Percentiles rank a stretch among this genome's conserved stretches.
Conservation (phyloP, 2,888 invertebrate genomes). For the Phrixothrix hirtus region DNA sequence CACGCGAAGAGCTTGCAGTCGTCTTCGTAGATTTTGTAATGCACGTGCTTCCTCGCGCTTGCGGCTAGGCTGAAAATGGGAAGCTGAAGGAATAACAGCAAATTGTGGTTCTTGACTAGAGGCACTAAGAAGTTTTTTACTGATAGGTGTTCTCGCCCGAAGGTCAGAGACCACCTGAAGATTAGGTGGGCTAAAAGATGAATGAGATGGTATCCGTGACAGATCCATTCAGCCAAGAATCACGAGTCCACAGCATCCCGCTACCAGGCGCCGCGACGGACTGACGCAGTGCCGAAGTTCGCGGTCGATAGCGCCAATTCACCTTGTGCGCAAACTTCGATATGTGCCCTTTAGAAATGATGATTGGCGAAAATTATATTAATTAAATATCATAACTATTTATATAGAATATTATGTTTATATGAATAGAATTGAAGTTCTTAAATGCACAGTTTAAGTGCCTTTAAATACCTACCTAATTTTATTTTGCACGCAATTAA, state of each 20-base stretch:
- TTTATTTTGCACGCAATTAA: too few species aligned
- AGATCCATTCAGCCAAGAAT: constrained; percentile 49
- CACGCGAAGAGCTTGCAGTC: constrained; percentile 64
- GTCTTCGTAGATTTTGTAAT: constrained; percentile 70
- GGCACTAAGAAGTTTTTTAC: constrained; percentile 46
- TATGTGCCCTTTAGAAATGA: constrained; percentile 17
- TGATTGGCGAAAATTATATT: constrained; percentile 10
- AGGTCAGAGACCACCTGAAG: constrained; percentile 42
- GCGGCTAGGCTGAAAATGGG: constrained; percentile 66
- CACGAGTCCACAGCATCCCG: constrained; percentile 46
- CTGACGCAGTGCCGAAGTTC: constrained; percentile 37
- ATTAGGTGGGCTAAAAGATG: constrained; percentile 50
- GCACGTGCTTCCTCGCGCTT: constrained; percentile 70
- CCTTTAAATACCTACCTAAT: background rate
- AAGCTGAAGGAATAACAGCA: constrained; percentile 50
- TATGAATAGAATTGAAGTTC: background rate
- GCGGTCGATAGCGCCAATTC: constrained; percentile 33
- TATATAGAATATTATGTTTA: background rate
- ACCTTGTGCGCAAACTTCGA: constrained; percentile 34
- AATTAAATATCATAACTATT: constrained; percentile 1
- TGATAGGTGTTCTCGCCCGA: constrained; percentile 44
- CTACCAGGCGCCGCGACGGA: constrained; percentile 37
- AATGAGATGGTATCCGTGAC: constrained; percentile 52
- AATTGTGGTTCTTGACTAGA: constrained; percentile 50
- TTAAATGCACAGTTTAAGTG: background rate